phyloP scores from a whole-genome alignment of 2,113 vertebrate species.

The Cyphomyrus plagiostoma region DNA sequence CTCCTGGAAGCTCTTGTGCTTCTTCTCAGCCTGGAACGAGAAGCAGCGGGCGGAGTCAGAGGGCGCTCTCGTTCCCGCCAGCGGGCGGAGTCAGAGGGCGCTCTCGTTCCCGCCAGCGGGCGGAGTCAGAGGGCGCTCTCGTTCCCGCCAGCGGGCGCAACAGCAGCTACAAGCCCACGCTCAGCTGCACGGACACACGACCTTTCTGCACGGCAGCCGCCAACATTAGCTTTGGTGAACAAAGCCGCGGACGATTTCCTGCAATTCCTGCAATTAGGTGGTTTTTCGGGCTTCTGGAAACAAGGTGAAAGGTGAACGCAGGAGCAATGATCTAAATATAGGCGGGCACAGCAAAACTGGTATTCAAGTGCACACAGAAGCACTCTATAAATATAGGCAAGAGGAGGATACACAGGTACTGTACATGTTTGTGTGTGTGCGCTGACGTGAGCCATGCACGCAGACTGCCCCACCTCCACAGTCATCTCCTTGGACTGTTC shows the following conservation, averaged over 20 bases:
- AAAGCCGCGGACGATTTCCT: neutral
- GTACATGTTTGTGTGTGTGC: neutral
- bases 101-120: neutral
- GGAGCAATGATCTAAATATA: neutral
- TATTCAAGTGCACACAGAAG: too few relatives aligned
- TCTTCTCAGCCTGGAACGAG: slow-evolving; percentile 85
- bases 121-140: neutral
- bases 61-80: neutral
- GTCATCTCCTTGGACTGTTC: slow-evolving; percentile 98
- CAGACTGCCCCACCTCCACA: slow-evolving; percentile 71
- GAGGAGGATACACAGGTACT: too few relatives aligned
- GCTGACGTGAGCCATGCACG: neutral
- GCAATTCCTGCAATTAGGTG: neutral
- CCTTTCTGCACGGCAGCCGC: neutral
- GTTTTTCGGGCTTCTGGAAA: neutral
- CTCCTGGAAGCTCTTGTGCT: slow-evolving; percentile 96
- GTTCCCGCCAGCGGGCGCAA: neutral
- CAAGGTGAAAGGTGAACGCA: neutral
- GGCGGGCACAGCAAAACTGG: neutral
- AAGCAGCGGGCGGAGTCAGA: neutral
- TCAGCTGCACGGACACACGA: neutral
- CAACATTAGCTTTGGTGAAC: neutral
- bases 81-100: neutral
- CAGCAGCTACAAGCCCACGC: neutral
- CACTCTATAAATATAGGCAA: neutral